phyloP scores from a whole-genome alignment of 2,113 vertebrate genomes.

The Cryptomyrus ogoouensis region DNA sequence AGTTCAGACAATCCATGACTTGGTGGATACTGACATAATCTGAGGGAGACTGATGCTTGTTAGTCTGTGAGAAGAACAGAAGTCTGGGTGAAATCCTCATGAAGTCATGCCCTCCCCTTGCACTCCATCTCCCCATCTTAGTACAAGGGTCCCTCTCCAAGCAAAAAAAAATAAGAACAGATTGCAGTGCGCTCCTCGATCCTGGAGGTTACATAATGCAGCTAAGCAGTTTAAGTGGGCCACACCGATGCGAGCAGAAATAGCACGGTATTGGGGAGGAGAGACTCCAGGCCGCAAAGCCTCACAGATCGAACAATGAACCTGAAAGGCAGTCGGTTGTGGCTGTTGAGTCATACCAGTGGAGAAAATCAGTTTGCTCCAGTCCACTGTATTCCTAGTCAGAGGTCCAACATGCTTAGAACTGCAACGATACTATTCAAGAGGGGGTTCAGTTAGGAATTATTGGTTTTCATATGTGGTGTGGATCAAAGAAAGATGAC shows the following conservation, averaged over 20 bases:
- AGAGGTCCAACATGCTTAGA: background rate
- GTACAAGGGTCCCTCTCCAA: background rate
- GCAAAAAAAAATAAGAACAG: background rate
- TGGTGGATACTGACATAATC: background rate
- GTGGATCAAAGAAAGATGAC: background rate
- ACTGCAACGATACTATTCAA: background rate
- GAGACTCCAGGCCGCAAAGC: conserved; percentile 33
- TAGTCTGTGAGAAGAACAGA: background rate
- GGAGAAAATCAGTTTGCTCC: conserved; percentile 47
- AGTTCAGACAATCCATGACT: background rate
- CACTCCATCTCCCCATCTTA: background rate
- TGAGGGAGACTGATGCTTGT: background rate
- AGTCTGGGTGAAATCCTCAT: background rate
- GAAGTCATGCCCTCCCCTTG: background rate
- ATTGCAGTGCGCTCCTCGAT: conserved; percentile 52
- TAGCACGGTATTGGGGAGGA: conserved; percentile 32
- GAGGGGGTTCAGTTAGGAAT: background rate
- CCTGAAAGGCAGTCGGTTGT: background rate
- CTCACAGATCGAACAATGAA: conserved; percentile 19
- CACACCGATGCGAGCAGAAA: conserved; percentile 48
- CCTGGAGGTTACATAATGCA: conserved; percentile 59
- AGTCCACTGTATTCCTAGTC: conserved; percentile 9
- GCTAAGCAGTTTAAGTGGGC: conserved; percentile 59
- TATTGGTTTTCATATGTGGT: background rate
- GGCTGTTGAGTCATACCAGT: conserved; percentile 30